Evolutionary conservation across 2,888 invertebrate species (phyloP).

Genomic region (Pasiphila rectangulata): DNA sequence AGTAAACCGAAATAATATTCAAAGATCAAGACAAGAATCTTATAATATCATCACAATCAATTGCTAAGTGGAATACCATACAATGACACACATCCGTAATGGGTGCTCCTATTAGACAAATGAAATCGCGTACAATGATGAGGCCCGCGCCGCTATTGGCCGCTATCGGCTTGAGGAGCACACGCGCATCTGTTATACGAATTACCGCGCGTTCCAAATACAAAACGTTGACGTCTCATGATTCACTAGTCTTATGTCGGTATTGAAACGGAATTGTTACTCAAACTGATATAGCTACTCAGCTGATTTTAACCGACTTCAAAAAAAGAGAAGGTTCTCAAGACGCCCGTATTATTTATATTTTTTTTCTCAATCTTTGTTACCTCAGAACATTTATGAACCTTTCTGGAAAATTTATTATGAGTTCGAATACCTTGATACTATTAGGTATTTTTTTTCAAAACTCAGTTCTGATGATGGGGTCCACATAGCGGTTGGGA

Average conservation of each 20-base stretch:
- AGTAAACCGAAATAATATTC: slow-evolving; percentile 2
- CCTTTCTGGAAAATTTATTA: too few species aligned
- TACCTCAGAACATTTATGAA: too few species aligned
- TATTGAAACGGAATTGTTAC: background rate
- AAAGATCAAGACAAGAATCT: background rate
- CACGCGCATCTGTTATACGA: slow-evolving; percentile 69
- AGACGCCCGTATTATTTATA: too few species aligned
- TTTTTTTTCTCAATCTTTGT: too few species aligned
- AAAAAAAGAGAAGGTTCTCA: too few species aligned
- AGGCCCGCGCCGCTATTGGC: slow-evolving; percentile 33
- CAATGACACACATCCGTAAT: slow-evolving; percentile 26
- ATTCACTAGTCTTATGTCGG: slow-evolving; percentile 12
- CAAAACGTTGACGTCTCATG: slow-evolving; percentile 42
- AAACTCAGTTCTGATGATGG: too few species aligned
- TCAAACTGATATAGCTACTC: too few species aligned
- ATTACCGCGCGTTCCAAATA: slow-evolving; percentile 59
- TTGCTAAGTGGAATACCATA: slow-evolving; percentile 14
- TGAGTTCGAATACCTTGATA: too few species aligned
- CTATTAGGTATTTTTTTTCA: too few species aligned
- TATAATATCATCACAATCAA: background rate
- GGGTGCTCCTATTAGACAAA: slow-evolving; percentile 49
- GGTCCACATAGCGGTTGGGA: too few species aligned
- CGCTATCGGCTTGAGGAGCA: slow-evolving; percentile 36
- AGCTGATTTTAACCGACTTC: too few species aligned
- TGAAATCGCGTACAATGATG: slow-evolving; percentile 58